These are phyloP conservation scores for Sipha flava DNA, from an alignment of 1,140 invertebrate genomes.

Conservation along the genomic window DNA sequence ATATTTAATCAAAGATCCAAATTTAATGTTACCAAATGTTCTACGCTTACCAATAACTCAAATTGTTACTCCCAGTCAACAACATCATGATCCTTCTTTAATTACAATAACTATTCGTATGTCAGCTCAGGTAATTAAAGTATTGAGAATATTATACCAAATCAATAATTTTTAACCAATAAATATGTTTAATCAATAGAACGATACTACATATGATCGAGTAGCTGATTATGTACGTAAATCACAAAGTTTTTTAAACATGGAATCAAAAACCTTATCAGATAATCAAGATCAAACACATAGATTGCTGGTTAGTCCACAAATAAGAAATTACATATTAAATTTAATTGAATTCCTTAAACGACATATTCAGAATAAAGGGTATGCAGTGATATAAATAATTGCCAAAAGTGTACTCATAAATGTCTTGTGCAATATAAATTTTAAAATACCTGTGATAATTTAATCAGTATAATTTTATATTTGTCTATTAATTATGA, in stretches of 20 bases:
- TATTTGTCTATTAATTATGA: no score
- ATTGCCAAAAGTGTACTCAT: neutral
- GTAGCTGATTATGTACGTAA: slow-evolving; percentile 25
- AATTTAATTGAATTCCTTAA: slow-evolving; percentile 15
- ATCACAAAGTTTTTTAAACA: slow-evolving; percentile 17
- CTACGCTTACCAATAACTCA: slow-evolving; percentile 17
- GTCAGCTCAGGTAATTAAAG: neutral
- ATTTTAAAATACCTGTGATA: slow-evolving; percentile 18
- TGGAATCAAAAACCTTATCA: neutral
- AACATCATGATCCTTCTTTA: neutral
- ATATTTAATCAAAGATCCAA: slow-evolving; percentile 22
- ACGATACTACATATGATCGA: neutral
- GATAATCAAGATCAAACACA: slow-evolving; percentile 10
- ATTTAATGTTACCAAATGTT: neutral
- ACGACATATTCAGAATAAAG: slow-evolving; percentile 19
- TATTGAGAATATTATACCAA: neutral
- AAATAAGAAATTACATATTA: slow-evolving; percentile 4
- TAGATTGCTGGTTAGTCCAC: neutral
- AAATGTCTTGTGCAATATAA: neutral
- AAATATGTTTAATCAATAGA: neutral
- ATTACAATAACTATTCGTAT: slow-evolving; percentile 22
- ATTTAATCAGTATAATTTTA: neutral
- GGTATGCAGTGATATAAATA: slow-evolving; percentile 3
- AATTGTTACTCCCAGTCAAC: slow-evolving; percentile 7
- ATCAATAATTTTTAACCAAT: neutral